Evolutionary conservation across 2,113 vertebrate species (phyloP), one percentile per base, ranked within the genome.

Genomic region (Rhinopomastus cyanomelas): DNA sequence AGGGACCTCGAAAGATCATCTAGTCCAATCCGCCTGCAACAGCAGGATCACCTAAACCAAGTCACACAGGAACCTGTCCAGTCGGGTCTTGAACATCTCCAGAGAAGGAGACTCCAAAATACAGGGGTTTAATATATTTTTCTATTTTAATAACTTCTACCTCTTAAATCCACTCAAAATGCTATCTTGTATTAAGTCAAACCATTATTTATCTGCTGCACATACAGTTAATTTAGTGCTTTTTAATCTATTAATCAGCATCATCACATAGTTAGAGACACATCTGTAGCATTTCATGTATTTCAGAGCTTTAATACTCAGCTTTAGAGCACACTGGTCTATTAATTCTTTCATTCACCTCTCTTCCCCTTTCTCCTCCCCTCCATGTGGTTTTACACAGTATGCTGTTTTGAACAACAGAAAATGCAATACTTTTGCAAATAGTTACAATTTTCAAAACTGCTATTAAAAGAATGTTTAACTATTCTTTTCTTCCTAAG

Each of bases 181-280:
- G 2, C 66, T 91, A 76, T 32, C 57, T 32, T 88, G 15, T 21
- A 78, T 16, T 73, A 94, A 80, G 6, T 51, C 19, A 64, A 85
- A 56, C 12, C 21, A 66, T 89, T 96, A 88, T 88, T 92, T 93
- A 48, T 80, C 36, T 95, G 17, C 72, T 71, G 30, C 65, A 17
- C 87, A 27, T 79, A 85, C 26, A 29, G 26, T 56, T 83, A 79
- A 72, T 65, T 94, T 66, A 52, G 6, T 79, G 36, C 56, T 72
- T 91, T 96, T 89, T 85, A 79, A 86, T 57, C 32, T 68, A 61
- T 85, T 95, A 94, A 83, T 89, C 52, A 94, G 76, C 25, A 81
- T 55, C 48, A 52, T 13, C 20, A 30, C 3, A 30, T 90, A 46
- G 37, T 55, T 90, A 12, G 21, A 60, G 32, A 39, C 12, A 77